These are phyloP conservation scores for Baryphthengus martii DNA, from an alignment of 2,113 vertebrate species.

Conservation along the genomic window DNA sequence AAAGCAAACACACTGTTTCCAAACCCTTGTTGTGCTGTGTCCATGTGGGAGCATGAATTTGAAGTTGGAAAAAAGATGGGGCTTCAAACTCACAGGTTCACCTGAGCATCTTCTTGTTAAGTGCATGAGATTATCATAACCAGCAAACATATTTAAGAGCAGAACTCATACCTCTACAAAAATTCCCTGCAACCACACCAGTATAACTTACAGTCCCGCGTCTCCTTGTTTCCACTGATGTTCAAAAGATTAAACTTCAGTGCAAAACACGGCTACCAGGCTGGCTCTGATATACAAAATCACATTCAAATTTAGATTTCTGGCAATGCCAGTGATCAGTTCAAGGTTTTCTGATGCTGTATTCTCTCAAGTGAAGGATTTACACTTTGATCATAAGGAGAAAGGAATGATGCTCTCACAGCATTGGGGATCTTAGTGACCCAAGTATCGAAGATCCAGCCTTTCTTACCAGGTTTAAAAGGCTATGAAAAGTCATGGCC, in stretches of 20 bases:
- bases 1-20: background rate
- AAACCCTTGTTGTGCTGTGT: background rate
- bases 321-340: background rate
- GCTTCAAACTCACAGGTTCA: background rate
- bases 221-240: background rate
- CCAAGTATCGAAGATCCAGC: background rate
- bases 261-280: background rate
- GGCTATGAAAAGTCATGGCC: background rate
- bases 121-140: background rate
- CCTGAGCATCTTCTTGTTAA: background rate
- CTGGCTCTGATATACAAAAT: background rate
- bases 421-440: accelerated
- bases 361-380: background rate
- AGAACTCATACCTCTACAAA: background rate
- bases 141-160: background rate
- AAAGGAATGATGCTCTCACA: background rate
- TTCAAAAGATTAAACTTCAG: background rate
- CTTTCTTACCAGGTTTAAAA: background rate
- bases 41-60: accelerated
- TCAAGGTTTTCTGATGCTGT: background rate
- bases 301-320: background rate
- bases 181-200: background rate
- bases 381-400: background rate
- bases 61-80: background rate
- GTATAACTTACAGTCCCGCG: background rate